Conservation (phyloP, 2,888 invertebrate genomes). For the Nephrocerus scutellatus region DNA sequence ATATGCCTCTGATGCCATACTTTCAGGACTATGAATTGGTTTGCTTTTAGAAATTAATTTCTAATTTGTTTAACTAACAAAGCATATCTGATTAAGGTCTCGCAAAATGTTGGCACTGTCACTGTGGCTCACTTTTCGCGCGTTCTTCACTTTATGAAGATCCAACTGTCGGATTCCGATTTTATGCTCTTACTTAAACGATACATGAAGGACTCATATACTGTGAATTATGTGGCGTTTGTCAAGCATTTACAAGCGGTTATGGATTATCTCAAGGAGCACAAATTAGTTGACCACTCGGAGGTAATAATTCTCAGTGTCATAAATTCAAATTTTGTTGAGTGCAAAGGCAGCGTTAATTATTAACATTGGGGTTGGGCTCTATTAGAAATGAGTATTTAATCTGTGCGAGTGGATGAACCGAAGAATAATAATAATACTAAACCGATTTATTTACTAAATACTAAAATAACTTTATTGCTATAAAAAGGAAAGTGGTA, state of each 20-base stretch:
- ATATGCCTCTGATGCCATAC: conserved; percentile 63
- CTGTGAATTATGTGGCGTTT: conserved; percentile 72
- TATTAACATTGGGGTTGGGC: too few species aligned
- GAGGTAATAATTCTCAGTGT: conserved; percentile 17
- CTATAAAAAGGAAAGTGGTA: too few species aligned
- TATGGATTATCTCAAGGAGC: conserved; percentile 53
- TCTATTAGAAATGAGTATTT: too few species aligned
- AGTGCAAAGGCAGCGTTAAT: too few species aligned
- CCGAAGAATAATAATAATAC: too few species aligned
- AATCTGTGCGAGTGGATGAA: too few species aligned
- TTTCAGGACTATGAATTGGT: conserved; percentile 48
- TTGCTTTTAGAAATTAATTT: conserved; percentile 3
- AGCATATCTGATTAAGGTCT: conserved; percentile 50
- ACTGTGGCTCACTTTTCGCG: conserved; percentile 71
- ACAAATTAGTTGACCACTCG: conserved; percentile 48
- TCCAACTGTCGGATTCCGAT: conserved; percentile 63
- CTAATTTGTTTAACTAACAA: not conserved
- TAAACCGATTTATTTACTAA: too few species aligned
- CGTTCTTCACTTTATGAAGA: conserved; percentile 63
- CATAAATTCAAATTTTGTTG: too few species aligned
- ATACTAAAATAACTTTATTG: too few species aligned
- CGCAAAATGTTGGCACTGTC: conserved; percentile 67
- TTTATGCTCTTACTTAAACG: conserved; percentile 66
- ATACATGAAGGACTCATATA: conserved; percentile 69
- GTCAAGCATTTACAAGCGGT: conserved; percentile 61